Evolutionary conservation across 2,888 invertebrate genomes (phyloP).

Genomic region (Idaea dimidiata): DNA sequence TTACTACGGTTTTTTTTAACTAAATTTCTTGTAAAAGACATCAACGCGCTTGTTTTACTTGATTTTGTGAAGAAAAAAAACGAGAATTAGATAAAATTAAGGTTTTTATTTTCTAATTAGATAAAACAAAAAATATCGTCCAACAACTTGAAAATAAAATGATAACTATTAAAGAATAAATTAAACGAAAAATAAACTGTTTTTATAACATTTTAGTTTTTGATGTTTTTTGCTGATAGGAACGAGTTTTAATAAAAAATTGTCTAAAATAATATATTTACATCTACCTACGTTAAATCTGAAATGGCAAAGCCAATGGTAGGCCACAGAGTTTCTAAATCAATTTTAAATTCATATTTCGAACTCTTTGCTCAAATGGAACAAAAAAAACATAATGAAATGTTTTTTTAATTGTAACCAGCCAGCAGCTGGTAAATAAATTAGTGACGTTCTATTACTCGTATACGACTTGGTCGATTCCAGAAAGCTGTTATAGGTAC

Average conservation of each 20-base stretch:
- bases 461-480: slow-evolving; percentile 55
- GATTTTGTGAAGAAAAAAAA: background rate
- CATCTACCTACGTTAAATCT: too few species aligned
- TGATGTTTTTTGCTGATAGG: too few species aligned
- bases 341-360: too few species aligned
- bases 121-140: background rate
- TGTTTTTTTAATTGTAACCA: slow-evolving; percentile 12
- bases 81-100: background rate
- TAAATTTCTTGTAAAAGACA: background rate
- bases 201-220: too few species aligned
- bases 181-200: too few species aligned
- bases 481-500: slow-evolving; percentile 61
- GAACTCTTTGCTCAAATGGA: too few species aligned
- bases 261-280: too few species aligned
- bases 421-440: slow-evolving; percentile 54
- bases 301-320: too few species aligned
- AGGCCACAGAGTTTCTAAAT: too few species aligned
- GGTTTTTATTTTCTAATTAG: background rate
- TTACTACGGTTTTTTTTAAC: background rate
- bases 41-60: background rate
- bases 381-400: background rate
- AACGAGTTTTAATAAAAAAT: too few species aligned
- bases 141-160: too few species aligned
- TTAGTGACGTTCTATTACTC: slow-evolving; percentile 67
- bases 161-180: too few species aligned